Percentiles rank a stretch among this genome's conserved stretches.
Conservation (phyloP, 2,797 vertebrate species). For the Thalassophryne amazonica region DNA sequence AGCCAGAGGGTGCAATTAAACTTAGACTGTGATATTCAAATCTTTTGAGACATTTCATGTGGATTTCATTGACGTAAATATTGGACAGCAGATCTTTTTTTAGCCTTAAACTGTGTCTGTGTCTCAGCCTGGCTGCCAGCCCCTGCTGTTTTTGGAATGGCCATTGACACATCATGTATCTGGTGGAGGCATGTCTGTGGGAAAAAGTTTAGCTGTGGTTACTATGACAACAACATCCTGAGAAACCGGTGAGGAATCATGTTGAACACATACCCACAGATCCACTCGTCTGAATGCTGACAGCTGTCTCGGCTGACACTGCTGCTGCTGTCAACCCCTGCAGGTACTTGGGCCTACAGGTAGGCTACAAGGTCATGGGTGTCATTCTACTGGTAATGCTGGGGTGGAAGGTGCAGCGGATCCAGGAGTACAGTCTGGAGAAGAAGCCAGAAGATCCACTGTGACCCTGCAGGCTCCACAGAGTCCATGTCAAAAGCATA, state of each 20-base stretch:
- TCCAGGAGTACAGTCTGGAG: conserved; percentile 87
- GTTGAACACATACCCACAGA: background rate
- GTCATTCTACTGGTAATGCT: conserved; percentile 79
- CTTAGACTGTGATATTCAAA: too few relatives aligned
- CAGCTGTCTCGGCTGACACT: background rate
- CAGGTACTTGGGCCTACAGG: conserved; percentile 92
- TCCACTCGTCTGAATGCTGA: background rate
- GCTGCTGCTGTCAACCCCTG: background rate
- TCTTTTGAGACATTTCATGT: background rate
- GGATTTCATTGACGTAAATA: conserved; percentile 1
- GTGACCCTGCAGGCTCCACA: conserved; percentile 22
- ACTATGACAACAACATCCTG: conserved; percentile 89
- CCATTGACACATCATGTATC: conserved; percentile 90
- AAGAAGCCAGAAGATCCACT: conserved; percentile 65
- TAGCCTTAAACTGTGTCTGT: background rate
- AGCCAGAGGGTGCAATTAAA: background rate
- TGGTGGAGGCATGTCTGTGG: conserved; percentile 83
- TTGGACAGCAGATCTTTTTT: conserved; percentile 11
- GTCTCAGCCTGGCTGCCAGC: conserved; percentile 89
- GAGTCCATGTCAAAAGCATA: too few relatives aligned
- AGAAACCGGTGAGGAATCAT: conserved; percentile 81
- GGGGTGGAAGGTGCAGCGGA: conserved; percentile 88
- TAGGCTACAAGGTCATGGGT: conserved; percentile 88
- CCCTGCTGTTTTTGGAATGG: conserved; percentile 86
- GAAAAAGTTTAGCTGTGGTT: conserved; percentile 80